These are phyloP conservation scores for Drosophila burlai DNA, from an alignment of 1,140 invertebrate species.

Conservation along the genomic window DNA sequence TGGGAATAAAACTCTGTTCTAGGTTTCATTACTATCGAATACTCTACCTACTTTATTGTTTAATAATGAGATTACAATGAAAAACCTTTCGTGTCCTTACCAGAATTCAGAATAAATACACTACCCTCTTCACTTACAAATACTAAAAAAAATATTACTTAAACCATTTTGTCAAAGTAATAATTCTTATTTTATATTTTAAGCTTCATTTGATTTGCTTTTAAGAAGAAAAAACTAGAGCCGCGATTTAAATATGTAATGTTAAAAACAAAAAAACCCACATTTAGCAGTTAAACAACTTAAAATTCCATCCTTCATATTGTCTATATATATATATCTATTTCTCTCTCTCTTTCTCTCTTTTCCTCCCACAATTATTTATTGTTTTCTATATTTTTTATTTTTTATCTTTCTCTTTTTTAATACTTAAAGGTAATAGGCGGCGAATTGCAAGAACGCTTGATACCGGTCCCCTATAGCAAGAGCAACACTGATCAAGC, in stretches of 20 bases:
- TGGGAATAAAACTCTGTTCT: background rate
- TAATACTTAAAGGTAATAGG: constrained; percentile 95
- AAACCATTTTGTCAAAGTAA: background rate
- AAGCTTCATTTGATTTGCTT: constrained; percentile 3
- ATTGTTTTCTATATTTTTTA: constrained; percentile 64
- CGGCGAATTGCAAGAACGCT: constrained; percentile 99
- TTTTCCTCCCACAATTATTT: constrained; percentile 66
- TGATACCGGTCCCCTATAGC: constrained; percentile 99
- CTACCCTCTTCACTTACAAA: background rate
- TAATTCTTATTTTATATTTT: background rate
- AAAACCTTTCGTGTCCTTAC: background rate
- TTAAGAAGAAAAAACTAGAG: background rate
- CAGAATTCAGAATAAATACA: background rate
- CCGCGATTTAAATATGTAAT: background rate
- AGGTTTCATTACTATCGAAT: background rate
- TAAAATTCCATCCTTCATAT: background rate
- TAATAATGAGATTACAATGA: background rate
- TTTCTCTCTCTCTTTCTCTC: constrained; percentile 42
- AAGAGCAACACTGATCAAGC: constrained; percentile 99
- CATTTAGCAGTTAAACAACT: background rate
- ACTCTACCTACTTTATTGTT: background rate
- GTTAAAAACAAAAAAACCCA: background rate
- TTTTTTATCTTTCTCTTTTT: constrained; percentile 66
- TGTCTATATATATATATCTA: constrained; percentile 2
- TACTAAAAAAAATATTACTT: background rate